A percentile compares a stretch with the other conserved stretches of the same genome.
Conservation (phyloP, 2,797 vertebrate species). For the Pangasius larnaudii region DNA sequence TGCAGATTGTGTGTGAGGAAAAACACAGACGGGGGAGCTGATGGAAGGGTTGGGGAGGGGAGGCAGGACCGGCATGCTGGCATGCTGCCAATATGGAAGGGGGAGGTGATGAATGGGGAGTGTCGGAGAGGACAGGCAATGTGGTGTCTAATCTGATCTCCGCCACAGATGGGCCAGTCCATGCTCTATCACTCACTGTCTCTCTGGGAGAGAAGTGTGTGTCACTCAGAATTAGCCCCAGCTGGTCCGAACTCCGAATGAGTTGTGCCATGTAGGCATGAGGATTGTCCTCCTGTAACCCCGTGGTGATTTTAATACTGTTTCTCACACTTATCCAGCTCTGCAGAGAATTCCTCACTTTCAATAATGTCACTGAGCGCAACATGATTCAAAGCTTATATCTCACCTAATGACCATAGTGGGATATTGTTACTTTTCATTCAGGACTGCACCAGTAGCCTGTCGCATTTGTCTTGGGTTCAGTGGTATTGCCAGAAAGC, state of each 20-base stretch:
- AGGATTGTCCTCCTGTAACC: slow-evolving; percentile 34
- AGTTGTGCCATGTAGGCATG: slow-evolving; percentile 13
- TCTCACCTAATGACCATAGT: slow-evolving; percentile 3
- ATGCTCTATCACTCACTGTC: slow-evolving; percentile 50
- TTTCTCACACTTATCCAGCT: not conserved
- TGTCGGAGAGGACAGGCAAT: slow-evolving; percentile 45
- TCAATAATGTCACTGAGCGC: not conserved
- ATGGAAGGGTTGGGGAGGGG: not conserved
- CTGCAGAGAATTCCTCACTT: slow-evolving; percentile 5
- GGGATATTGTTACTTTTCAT: not conserved
- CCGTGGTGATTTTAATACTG: slow-evolving; percentile 10
- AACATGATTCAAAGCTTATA: slow-evolving; percentile 1
- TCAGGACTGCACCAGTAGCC: not conserved
- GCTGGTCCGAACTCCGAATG: slow-evolving; percentile 27
- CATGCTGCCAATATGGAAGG: slow-evolving; percentile 46
- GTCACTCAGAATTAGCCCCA: slow-evolving; percentile 45
- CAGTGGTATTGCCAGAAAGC: not conserved
- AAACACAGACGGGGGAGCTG: slow-evolving; percentile 40
- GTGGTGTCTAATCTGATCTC: slow-evolving; percentile 53
- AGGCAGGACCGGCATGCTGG: slow-evolving; percentile 36
- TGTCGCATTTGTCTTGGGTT: not conserved
- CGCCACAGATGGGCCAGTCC: slow-evolving; percentile 50
- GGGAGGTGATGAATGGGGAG: slow-evolving; percentile 57
- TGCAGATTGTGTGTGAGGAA: slow-evolving; percentile 35
- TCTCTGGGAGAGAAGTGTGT: slow-evolving; percentile 31